Evolutionary conservation across 2,797 vertebrate genomes (phyloP).

Genomic region (Pachyuromys duprasi): DNA sequence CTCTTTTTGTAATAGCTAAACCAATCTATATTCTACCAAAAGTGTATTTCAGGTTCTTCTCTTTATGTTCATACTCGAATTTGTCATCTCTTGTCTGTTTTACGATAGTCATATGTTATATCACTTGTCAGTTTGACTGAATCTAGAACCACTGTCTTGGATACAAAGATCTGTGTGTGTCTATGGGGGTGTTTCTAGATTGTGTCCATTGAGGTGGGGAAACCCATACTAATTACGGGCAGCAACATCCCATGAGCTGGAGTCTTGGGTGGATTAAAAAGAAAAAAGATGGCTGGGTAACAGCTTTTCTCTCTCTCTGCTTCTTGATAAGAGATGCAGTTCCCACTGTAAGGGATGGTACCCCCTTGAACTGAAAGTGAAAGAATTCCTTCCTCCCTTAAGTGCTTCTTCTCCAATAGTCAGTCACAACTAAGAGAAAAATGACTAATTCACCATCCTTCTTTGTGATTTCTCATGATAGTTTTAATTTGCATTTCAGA

Average conservation of each 20-base stretch:
- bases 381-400: not conserved
- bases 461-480: not conserved
- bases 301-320: not conserved
- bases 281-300: not conserved
- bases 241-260: not conserved
- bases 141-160: not conserved
- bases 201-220: not conserved
- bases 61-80: not conserved
- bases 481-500: not conserved
- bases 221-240: too few relatives aligned
- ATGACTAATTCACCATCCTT: not conserved
- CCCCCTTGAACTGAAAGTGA: not conserved
- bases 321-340: not conserved
- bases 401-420: not conserved
- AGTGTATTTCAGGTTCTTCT: not conserved
- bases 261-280: not conserved
- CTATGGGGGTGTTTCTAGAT: not conserved
- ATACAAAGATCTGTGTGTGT: not conserved
- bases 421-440: not conserved
- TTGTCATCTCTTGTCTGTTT: not conserved
- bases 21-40: not conserved
- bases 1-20: not conserved
- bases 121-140: not conserved
- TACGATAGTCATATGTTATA: not conserved
- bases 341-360: too few relatives aligned